phyloP scores from a whole-genome alignment of 1,140 invertebrate genomes.

The Hyphantria cunea region DNA sequence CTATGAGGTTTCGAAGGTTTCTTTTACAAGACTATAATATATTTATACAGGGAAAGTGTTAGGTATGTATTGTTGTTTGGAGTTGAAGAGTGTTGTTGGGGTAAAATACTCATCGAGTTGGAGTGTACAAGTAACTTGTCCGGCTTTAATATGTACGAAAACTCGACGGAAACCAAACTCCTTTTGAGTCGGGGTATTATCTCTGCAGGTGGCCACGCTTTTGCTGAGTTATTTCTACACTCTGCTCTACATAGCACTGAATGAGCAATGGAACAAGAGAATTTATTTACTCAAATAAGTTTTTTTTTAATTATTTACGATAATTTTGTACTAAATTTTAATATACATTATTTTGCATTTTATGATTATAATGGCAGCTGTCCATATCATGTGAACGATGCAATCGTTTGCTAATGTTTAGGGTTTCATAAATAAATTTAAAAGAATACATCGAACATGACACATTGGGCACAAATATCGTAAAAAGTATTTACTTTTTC shows the following conservation, averaged over 20 bases:
- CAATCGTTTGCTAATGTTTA: conserved; percentile 63
- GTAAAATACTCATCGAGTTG: conserved; percentile 77
- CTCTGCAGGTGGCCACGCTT: conserved; percentile 30
- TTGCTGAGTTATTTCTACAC: conserved; percentile 70
- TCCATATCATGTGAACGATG: conserved; percentile 70
- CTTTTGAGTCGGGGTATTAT: conserved; percentile 27
- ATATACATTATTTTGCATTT: conserved; percentile 80
- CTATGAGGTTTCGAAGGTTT: conserved; percentile 78
- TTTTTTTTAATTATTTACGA: conserved; percentile 74
- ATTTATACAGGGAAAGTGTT: conserved; percentile 81
- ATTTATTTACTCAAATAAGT: conserved; percentile 81
- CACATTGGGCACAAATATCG: conserved; percentile 78
- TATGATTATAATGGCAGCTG: conserved; percentile 77
- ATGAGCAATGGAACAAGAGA: conserved; percentile 80
- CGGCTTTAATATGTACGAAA: too few species aligned
- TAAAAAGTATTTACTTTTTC: conserved; percentile 64
- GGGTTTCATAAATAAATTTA: conserved; percentile 72
- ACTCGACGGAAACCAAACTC: not conserved
- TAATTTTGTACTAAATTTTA: conserved; percentile 70
- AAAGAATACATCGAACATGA: conserved; percentile 80
- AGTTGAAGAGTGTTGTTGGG: conserved; percentile 74
- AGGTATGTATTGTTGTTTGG: conserved; percentile 77
- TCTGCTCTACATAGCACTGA: conserved; percentile 71
- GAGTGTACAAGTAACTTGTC: conserved; percentile 72
- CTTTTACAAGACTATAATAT: conserved; percentile 80